Evolutionary conservation across 2,797 vertebrate species (phyloP), one percentile per base, ranked within the genome.

Genomic region (Emydoidea blandingii): DNA sequence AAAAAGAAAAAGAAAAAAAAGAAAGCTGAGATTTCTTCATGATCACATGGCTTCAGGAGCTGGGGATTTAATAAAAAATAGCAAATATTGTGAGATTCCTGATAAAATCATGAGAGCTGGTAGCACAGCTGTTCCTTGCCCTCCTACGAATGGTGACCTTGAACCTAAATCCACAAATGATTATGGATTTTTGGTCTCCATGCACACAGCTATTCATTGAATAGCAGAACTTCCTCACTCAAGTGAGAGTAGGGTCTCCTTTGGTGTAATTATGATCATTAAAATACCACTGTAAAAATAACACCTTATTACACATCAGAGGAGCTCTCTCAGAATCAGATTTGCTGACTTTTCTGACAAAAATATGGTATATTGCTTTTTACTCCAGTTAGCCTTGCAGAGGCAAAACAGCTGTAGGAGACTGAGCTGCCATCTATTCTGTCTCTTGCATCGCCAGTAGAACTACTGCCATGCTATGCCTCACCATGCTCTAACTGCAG

Each of bases 131-230:
- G 1, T 49, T 34, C 19, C 79, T 85, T 91, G 72, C 76, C 81
- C 80, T 94, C 29, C n/a, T 84, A 1, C 2, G n/a, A 59, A 34
- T 25, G 59, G 31, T 79, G 83, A 96, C 94, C 92, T 93, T 92
- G 81, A 96, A 92, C 31, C 92, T 89, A 88, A 93, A 93, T 88
- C 95, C 84, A 57, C 3, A 62, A 1, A 85, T 88, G 5, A 93
- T 93, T 89, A 47, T 83, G 85, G 86, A 10, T 47, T 79, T 4
- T 10, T 31, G 59, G 7, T 92, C 93, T 86, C 50, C 94, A 91
- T 50, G 89, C 50, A 56, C 57, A 1, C 5, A 11, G 89, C 56
- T 86, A 57, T 80, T 8, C 95, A 83, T n/a, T 44, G 81, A 91
- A 79, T 50, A 74, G 79, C 53, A 25, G 50, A 88, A 81, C 85